A percentile compares a stretch with the other conserved stretches of the same genome.
phyloP scores from a whole-genome alignment of 1,140 invertebrate species.

The Musca domestica region DNA sequence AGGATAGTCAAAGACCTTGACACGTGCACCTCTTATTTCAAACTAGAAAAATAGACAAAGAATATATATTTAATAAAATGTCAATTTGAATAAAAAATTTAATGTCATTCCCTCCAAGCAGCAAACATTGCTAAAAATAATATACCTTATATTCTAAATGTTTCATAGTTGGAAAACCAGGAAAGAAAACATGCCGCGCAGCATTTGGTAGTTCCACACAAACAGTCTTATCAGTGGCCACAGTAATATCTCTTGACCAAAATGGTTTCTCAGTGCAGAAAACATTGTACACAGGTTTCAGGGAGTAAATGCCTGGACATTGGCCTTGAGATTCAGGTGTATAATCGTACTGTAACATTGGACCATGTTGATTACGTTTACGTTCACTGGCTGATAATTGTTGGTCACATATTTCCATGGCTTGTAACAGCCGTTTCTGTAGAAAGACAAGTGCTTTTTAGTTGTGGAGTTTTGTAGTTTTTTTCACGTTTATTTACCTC shows the following conservation, averaged over 20 bases:
- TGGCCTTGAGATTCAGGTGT: conserved; percentile 29
- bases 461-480: neutral
- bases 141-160: conserved; percentile 69
- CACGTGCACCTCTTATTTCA: conserved; percentile 67
- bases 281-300: conserved; percentile 34
- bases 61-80: conserved; percentile 28
- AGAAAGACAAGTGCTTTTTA: conserved; percentile 30
- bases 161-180: conserved; percentile 88
- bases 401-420: conserved; percentile 72
- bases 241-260: conserved; percentile 61
- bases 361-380: conserved; percentile 77
- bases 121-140: neutral
- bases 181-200: conserved; percentile 70
- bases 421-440: conserved; percentile 66
- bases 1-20: conserved; percentile 83
- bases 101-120: neutral
- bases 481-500: conserved; percentile 62
- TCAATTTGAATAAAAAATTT: neutral
- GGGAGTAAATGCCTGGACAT: conserved; percentile 28
- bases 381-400: conserved; percentile 71
- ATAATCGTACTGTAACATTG: conserved; percentile 79
- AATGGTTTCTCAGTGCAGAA: conserved; percentile 54
- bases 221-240: conserved; percentile 63
- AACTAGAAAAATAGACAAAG: conserved; percentile 55
- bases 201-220: conserved; percentile 75